Percentiles rank a stretch among this genome's conserved stretches.
phyloP scores from a whole-genome alignment of 2,113 vertebrate species.

The Neogale vison region DNA sequence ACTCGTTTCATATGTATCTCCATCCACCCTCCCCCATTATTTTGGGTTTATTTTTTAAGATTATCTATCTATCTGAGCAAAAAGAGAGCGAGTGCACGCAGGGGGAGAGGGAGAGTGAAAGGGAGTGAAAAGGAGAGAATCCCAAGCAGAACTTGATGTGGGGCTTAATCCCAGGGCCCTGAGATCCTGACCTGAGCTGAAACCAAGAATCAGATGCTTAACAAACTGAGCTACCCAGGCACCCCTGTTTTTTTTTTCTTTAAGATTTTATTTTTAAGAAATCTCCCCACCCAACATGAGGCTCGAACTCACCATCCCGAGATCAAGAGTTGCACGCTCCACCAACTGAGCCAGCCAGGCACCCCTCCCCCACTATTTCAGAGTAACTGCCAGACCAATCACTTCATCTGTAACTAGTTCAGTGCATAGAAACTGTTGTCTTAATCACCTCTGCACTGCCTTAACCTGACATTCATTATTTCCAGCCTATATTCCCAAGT shows the following conservation, averaged over 20 bases:
- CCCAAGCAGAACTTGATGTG: background rate
- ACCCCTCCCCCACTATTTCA: background rate
- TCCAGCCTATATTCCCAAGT: background rate
- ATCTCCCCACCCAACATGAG: background rate
- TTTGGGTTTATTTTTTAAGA: background rate
- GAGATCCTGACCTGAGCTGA: background rate
- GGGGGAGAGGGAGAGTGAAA: background rate
- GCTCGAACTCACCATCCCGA: background rate
- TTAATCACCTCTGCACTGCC: background rate
- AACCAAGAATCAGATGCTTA: background rate
- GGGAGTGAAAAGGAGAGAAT: background rate
- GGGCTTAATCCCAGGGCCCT: background rate
- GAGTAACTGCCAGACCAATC: background rate
- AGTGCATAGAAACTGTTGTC: background rate
- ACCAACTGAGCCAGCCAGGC: background rate
- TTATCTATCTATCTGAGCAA: background rate
- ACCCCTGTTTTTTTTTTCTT: background rate
- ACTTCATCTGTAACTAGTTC: slow-evolving; percentile 11
- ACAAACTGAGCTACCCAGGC: background rate
- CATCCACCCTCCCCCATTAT: background rate
- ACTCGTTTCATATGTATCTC: background rate
- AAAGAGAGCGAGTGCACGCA: background rate
- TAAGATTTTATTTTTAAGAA: background rate
- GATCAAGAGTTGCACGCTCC: background rate
- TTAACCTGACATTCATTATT: background rate